phyloP scores from a whole-genome alignment of 1,140 invertebrate genomes.

The Lucilia sericata region DNA sequence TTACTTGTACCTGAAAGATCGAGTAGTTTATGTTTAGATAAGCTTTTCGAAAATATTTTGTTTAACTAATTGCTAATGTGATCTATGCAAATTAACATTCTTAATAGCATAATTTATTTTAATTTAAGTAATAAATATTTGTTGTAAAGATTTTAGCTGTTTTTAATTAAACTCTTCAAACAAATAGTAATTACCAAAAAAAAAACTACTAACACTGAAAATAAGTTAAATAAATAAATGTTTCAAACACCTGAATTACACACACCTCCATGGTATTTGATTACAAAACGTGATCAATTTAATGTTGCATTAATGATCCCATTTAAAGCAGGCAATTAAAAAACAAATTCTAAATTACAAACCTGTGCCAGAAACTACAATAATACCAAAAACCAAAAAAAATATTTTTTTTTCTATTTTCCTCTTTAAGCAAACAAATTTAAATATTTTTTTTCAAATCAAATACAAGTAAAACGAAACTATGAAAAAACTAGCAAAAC shows the following conservation, averaged over 20 bases:
- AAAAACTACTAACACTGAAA: not conserved
- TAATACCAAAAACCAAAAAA: not conserved
- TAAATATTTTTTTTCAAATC: not conserved
- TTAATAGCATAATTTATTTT: no score
- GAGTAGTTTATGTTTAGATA: no score
- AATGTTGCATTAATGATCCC: slow-evolving; percentile 24
- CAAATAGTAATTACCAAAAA: not conserved
- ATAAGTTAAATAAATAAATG: slow-evolving; percentile 6
- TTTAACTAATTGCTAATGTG: no score
- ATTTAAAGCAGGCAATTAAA: slow-evolving; percentile 35
- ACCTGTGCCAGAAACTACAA: slow-evolving; percentile 33
- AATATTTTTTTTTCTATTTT: not conserved
- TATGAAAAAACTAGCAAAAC: not conserved
- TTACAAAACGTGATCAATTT: slow-evolving; percentile 28
- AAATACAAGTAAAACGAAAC: not conserved
- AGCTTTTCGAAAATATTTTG: no score
- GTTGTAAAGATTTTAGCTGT: not conserved
- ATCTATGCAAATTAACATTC: no score
- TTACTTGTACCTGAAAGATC: no score
- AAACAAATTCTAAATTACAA: slow-evolving; percentile 41
- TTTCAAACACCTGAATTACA: slow-evolving; percentile 24
- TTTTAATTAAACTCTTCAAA: slow-evolving; percentile 5
- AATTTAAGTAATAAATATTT: no score
- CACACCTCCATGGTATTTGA: slow-evolving; percentile 23
- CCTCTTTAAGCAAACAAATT: not conserved